Percentiles rank a stretch among this genome's conserved stretches.
Evolutionary conservation across 2,113 vertebrate genomes (phyloP).

Genomic region (Brachyistius frenatus): DNA sequence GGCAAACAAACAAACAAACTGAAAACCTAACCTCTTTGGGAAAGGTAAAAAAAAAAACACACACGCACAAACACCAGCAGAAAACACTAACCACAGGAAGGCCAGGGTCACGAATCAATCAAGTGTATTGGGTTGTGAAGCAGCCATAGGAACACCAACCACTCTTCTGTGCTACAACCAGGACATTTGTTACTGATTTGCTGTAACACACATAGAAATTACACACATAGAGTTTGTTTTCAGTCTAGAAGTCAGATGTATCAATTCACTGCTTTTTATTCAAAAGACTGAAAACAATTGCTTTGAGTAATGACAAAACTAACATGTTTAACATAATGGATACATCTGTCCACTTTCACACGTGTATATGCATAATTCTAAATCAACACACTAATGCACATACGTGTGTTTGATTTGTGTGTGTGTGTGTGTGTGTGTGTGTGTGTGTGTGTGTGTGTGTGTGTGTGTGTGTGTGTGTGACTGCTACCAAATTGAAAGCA

Average conservation of each 20-base stretch:
- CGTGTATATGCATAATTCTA: conserved; percentile 25
- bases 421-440: conserved; percentile 5
- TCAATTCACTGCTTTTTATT: too few species aligned
- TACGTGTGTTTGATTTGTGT: conserved; percentile 10
- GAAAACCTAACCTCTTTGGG: too few species aligned
- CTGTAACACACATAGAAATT: not conserved
- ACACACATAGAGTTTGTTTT: not conserved
- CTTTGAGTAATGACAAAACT: too few species aligned
- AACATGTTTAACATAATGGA: conserved; percentile 22
- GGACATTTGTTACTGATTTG: conserved; percentile 23
- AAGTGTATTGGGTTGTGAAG: conserved; percentile 8
- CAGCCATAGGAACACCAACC: not conserved
- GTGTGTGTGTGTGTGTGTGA: conserved; percentile 10
- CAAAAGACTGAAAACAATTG: too few species aligned
- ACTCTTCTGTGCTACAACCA: too few species aligned
- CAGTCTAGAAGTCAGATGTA: not conserved
- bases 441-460: conserved; percentile 6
- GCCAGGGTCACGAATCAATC: conserved; percentile 11
- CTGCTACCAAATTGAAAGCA: conserved; percentile 47
- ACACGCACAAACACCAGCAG: not conserved
- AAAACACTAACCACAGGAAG: too few species aligned
- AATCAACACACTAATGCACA: conserved; percentile 32
- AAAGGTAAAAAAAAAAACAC: not conserved
- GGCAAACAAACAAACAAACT: not conserved
- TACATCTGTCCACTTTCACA: conserved; percentile 16